Evolutionary conservation across 2,797 vertebrate genomes (phyloP).

Genomic region (Syngnathus acus): DNA sequence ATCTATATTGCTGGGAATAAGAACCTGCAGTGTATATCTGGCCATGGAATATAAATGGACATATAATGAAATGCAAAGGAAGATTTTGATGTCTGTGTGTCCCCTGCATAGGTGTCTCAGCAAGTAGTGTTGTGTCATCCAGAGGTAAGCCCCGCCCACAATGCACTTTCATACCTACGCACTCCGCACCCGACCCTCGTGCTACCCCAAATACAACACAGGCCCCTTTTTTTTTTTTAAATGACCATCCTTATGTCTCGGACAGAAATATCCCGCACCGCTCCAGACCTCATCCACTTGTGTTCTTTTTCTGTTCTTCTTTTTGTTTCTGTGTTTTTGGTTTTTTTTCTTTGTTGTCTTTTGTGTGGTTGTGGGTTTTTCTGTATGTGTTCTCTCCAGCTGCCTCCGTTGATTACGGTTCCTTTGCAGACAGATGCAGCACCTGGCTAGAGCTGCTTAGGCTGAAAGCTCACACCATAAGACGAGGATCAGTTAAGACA

Average conservation of each 20-base stretch:
- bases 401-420: constrained; percentile 99
- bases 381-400: constrained; percentile 80
- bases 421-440: constrained; percentile 99
- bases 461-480: constrained; percentile 99
- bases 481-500: constrained; percentile 99
- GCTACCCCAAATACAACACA: constrained; percentile 57
- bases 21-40: background rate
- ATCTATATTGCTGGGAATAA: no score
- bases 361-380: constrained; percentile 10
- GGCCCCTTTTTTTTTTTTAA: constrained; percentile 70
- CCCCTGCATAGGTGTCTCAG: constrained; percentile 73
- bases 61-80: background rate
- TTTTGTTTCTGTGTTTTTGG: constrained; percentile 35
- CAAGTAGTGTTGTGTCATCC: constrained; percentile 74
- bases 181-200: constrained; percentile 16
- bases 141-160: constrained; percentile 62
- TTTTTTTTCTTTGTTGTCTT: constrained; percentile 34
- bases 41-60: background rate
- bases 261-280: constrained; percentile 68
- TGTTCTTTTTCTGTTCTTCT: constrained; percentile 64
- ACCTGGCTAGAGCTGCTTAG: constrained; percentile 99
- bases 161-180: background rate
- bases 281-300: constrained; percentile 85
- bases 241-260: constrained; percentile 73
- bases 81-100: constrained; percentile 19